Evolutionary conservation across 2,113 vertebrate genomes (phyloP), one percentile per base, ranked within the genome.

Genomic region (human (Homo sapiens)): DNA sequence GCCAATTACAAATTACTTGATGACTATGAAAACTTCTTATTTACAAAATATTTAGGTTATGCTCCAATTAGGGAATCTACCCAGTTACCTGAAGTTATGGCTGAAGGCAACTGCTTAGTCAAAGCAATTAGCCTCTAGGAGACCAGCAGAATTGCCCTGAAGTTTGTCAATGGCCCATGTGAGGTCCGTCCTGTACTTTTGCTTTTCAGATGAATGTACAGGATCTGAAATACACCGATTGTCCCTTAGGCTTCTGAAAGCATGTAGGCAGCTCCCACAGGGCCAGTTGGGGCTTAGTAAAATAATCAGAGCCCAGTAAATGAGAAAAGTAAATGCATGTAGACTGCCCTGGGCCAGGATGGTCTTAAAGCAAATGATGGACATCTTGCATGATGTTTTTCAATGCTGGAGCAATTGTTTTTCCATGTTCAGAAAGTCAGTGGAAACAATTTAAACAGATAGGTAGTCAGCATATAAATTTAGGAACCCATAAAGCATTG

Each of bases 361-460:
- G 25, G 84, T 89, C 88, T 66, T 92, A 88, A 82, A 88, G 27
- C 76, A 94, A 94, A 73, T n/a, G 89, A 55, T 84, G 78, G 79
- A 52, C 40, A 66, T 96, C 48, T 59, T 75, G 64, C 48, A 16
- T 75, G 64, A 57, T 43, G 70, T 40, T 80, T 92, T 89, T n/a
- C 80, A 84, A 50, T 68, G 52, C 27, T 18, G 38, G 52, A 84
- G 35, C 72, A 64, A 48, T 40, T 64, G 57, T 57, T 68, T 80
- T 76, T 32, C 79, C 84, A 22, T 22, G 40, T 86, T 40, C 38
- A 68, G 72, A 85, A 88, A 64, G 70, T 89, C 32, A n/a, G 5
- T 55, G 61, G 55, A 75, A 72, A 72, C 35, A 57, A 40, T 79
- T 73, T 86, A 27, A 52, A 79, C 22, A 30, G 35, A 11, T 59